phyloP scores from a whole-genome alignment of 2,113 vertebrate species.

The Glaucomys volans region DNA sequence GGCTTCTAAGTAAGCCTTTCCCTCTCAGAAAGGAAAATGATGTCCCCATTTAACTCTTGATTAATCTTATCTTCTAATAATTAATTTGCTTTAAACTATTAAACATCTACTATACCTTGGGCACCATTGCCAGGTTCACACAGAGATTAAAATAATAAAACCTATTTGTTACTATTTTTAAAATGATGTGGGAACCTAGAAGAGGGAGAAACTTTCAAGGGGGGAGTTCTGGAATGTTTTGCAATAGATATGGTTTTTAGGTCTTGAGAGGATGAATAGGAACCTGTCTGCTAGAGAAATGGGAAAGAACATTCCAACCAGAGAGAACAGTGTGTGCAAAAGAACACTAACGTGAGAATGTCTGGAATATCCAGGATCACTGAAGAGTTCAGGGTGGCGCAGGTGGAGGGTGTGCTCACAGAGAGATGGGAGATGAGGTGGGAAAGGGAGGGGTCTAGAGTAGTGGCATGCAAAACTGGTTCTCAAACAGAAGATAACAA shows the following conservation, averaged over 20 bases:
- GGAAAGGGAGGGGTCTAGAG: neutral
- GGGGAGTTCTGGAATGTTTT: neutral
- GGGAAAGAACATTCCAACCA: neutral
- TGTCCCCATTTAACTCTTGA: neutral
- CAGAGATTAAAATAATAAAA: neutral
- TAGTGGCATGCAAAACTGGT: neutral
- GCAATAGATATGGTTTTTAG: neutral
- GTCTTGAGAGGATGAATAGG: neutral
- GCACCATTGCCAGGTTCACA: neutral
- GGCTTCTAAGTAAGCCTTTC: neutral
- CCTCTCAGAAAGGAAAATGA: neutral
- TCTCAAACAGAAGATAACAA: neutral
- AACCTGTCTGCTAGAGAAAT: neutral
- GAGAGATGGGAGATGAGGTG: neutral
- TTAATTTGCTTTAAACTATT: neutral
- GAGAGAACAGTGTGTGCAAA: neutral
- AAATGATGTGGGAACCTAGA: neutral
- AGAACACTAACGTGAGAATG: neutral
- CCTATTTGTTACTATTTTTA: neutral
- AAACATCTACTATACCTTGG: neutral
- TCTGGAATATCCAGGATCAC: neutral
- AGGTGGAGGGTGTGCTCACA: rapidly evolving
- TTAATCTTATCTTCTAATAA: constrained; percentile 27
- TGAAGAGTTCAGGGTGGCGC: neutral
- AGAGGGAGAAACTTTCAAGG: neutral